Percentiles rank a stretch among this genome's conserved stretches.
Conservation (phyloP, 2,797 vertebrate genomes). For the Phataginus tetradactyla region DNA sequence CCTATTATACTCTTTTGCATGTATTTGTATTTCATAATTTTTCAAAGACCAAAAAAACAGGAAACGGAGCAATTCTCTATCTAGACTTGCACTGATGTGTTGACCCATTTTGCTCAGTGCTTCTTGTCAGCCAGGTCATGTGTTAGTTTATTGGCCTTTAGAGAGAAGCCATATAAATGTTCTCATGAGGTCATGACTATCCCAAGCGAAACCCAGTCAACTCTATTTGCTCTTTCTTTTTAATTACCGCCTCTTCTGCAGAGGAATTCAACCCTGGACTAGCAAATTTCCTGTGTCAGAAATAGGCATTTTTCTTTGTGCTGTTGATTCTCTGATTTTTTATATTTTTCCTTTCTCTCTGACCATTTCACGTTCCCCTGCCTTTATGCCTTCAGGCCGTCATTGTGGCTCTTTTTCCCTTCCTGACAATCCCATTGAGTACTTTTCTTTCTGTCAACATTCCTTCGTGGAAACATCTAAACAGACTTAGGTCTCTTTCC, state of each 20-base stretch:
- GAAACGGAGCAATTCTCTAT: constrained; percentile 30
- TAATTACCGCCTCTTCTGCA: background rate
- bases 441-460: background rate
- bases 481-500: background rate
- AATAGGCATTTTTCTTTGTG: constrained; percentile 14
- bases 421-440: background rate
- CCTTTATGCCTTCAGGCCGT: background rate
- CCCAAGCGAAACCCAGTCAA: background rate
- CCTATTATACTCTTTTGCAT: background rate
- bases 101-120: constrained; percentile 6
- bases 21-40: constrained; percentile 1
- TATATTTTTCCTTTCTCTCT: background rate
- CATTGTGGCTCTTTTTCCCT: background rate
- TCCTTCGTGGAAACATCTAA: background rate
- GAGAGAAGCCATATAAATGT: constrained; percentile 22
- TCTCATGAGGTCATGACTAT: constrained; percentile 49
- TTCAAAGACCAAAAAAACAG: background rate
- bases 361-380: background rate
- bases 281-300: background rate
- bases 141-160: constrained; percentile 37
- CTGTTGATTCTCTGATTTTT: background rate
- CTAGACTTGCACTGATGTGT: background rate
- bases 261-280: background rate
- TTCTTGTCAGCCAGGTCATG: background rate
- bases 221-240: constrained; percentile 14